These are phyloP conservation scores for Malurus alboscapulatus DNA, from an alignment of 2,113 vertebrate species.

Conservation along the genomic window DNA sequence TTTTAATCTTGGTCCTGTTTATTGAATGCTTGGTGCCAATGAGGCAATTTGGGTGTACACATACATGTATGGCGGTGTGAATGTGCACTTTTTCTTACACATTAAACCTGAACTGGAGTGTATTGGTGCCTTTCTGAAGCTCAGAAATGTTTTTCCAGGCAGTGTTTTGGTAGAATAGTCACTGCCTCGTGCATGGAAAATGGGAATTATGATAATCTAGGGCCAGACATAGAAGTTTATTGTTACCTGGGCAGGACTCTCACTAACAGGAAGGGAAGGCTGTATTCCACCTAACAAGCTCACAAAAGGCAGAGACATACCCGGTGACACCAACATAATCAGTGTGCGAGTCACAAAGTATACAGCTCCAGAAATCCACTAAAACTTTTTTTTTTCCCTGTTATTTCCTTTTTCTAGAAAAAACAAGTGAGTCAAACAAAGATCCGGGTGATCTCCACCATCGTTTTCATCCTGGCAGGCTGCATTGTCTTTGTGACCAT, in stretches of 20 bases:
- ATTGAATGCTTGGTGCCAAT: neutral
- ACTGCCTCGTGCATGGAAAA: neutral
- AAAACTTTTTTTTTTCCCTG: neutral
- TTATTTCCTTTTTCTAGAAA: conserved; percentile 79
- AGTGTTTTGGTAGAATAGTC: neutral
- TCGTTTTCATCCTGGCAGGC: conserved; percentile 94
- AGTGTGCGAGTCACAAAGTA: neutral
- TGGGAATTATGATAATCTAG: neutral
- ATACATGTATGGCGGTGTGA: neutral
- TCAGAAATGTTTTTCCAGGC: neutral
- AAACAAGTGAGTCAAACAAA: conserved; percentile 97
- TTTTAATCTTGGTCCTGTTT: neutral
- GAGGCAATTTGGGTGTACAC: neutral
- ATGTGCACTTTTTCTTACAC: neutral
- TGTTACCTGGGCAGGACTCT: neutral
- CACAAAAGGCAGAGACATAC: neutral
- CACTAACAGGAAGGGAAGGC: neutral
- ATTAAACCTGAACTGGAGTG: neutral
- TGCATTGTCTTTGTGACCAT: conserved; percentile 95
- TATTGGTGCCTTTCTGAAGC: neutral
- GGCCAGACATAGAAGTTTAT: neutral
- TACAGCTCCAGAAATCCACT: neutral
- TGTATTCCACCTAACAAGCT: neutral
- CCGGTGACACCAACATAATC: neutral
- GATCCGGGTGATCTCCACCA: conserved; percentile 96